phyloP scores from a whole-genome alignment of 2,113 vertebrate species.

The Mystacornis crossleyi region DNA sequence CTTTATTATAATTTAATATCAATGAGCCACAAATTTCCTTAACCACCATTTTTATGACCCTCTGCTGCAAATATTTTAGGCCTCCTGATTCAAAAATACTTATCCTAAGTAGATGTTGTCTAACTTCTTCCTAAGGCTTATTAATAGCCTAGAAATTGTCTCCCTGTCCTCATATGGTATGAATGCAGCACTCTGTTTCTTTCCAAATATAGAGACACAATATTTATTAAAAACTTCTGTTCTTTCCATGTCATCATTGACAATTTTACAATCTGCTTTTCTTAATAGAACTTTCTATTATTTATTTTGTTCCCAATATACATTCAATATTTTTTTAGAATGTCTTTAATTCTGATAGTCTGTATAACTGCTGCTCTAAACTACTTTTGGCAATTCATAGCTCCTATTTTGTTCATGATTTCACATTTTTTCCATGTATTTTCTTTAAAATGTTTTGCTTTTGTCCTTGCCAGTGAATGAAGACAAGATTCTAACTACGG shows the following conservation, averaged over 20 bases:
- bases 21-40: neutral
- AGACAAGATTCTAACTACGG: neutral
- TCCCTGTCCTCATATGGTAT: conserved; percentile 25
- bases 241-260: neutral
- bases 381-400: neutral
- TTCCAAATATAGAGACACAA: neutral
- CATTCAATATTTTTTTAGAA: neutral
- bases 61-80: neutral
- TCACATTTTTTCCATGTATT: neutral
- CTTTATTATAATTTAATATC: neutral
- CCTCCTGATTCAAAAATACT: neutral
- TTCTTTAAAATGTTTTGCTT: neutral
- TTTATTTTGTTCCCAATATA: neutral
- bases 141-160: conserved; percentile 14
- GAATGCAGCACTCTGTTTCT: neutral
- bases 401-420: neutral
- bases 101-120: neutral
- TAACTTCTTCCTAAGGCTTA: neutral
- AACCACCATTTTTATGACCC: neutral
- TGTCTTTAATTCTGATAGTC: neutral
- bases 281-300: neutral
- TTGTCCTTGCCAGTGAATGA: neutral
- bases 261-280: neutral
- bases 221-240: conserved; percentile 28
- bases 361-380: neutral